Base-by-base conservation (phyloP, 2,113 vertebrate genomes). In the Phycodurus eques region DNA sequence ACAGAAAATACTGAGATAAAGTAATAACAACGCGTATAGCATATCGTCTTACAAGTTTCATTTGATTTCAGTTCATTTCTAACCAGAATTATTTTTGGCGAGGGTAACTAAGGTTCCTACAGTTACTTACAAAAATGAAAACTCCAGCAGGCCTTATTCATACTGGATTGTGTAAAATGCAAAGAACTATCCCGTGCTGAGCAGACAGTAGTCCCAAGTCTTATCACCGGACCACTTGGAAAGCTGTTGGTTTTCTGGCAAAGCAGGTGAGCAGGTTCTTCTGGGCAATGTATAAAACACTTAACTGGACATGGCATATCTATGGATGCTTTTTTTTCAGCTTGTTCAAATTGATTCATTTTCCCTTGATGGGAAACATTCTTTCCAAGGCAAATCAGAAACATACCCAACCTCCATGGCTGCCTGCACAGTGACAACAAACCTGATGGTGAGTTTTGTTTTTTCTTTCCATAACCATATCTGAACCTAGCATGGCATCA, bases 151-250 rank as follows among this genome's bases (percentile, higher is more conserved):
- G 56, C 11, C 4, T 13, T 14, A 27, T 31, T 59, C 22, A 27
- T 27, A 22, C 2, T 27, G 9, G 12, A 59, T 59, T 59, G 12
- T 31, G 3, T 39, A 39, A 39, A 6, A 6, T 27, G 22, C 9
- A 59, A 13, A 22, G 2, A 59, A 31, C 11, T 12, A 59, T 14
- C 56, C 4, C 4, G 5, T 31, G 56, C 17, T 51, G 49, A 19
- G 12, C 46, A 53, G 49, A 31, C 27, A 14, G 9, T 15, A 31
- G 22, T 33, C 59, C 27, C 59, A 61, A 61, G 56, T 4, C 51
- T 82, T 76, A 72, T 82, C 72, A 78, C 72, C 63, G 22, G 5
- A 59, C 70, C 71, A 22, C 1, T 31, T 61, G 74, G 20, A 76
- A 70, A 81, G 61, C 71, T 69, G 63, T 69, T 71, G 67, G 12